Base-by-base conservation (phyloP, 2,888 invertebrate species). In the Lampropteryx suffumata region DNA sequence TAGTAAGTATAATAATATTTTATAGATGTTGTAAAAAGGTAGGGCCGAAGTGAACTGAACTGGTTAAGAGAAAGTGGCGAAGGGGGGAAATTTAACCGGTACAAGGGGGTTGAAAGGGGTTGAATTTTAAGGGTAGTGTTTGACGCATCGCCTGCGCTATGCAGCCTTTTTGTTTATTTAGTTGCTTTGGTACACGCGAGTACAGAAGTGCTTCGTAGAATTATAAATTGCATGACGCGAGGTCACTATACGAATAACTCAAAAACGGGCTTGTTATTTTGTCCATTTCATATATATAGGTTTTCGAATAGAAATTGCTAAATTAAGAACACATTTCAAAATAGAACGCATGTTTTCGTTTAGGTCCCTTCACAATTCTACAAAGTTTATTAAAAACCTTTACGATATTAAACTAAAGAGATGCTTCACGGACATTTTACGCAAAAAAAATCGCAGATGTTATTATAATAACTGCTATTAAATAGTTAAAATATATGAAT, bases 161-260 rank as follows among this genome's bases (percentile, higher is more conserved):
- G 44, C 41, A 30, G 46, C 39, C 51, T 53, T 51, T 55, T 56
- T 59, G 59, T 50, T 55, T 59, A 59, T 59, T 59, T 55, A 57
- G 52, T 42, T 36, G 36, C 36, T 52, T 52, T 50, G 41, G 50
- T 50, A 46, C 51, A 34, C 49, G 10, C 17, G 6, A 12, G 40
- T 7, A 10, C 28, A 49, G 9, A 51, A 42, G 51, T 48, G 44
- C 13, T 10, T 11, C 26, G 24, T 41, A 35, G 29, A 48, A 48
- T 47, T 34, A 14, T 33, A 33, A 47, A 40, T 27, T 27, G 44
- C 17, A 12, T 30, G 12, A 37, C 24, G 27, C 37, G 27, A 27
- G 28, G 10, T 33, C 42, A 9, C 14, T 35, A 10, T 10, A 37
- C 35, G 17, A 28, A 44, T 32, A 30, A 29, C 7, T 17, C 36